Evolutionary conservation across 2,888 invertebrate genomes (phyloP).

Genomic region (Temnothorax ravouxi): DNA sequence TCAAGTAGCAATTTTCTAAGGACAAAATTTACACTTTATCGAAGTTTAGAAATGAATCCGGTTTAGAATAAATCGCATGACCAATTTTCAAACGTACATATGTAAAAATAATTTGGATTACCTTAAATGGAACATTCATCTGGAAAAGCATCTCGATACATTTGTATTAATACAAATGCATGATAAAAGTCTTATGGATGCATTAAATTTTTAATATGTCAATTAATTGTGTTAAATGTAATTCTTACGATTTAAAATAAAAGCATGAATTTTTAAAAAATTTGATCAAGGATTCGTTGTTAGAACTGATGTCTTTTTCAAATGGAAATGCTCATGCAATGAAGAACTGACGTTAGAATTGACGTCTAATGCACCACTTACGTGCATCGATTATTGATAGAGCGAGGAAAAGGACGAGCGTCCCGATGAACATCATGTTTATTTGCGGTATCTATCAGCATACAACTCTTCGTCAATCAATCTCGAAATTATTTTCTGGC

Average conservation of each 20-base stretch:
- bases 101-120: neutral
- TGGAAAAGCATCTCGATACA: neutral
- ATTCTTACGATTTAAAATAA: neutral
- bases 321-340: neutral
- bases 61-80: neutral
- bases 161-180: no score
- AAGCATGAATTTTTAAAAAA: neutral
- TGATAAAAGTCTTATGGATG: neutral
- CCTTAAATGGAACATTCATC: neutral
- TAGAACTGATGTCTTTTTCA: neutral
- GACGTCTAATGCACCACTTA: conserved; percentile 3
- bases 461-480: neutral
- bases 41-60: neutral
- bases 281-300: neutral
- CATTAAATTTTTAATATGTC: neutral
- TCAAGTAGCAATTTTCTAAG: neutral
- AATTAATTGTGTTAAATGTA: conserved; percentile 5
- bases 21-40: neutral
- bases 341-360: neutral
- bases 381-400: conserved; percentile 22
- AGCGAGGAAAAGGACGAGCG: neutral
- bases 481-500: neutral
- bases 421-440: conserved; percentile 8
- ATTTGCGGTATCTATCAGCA: neutral
- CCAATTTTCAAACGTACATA: neutral